Evolutionary conservation across 2,888 invertebrate genomes (phyloP).

Genomic region (Sarcophaga carnaria): DNA sequence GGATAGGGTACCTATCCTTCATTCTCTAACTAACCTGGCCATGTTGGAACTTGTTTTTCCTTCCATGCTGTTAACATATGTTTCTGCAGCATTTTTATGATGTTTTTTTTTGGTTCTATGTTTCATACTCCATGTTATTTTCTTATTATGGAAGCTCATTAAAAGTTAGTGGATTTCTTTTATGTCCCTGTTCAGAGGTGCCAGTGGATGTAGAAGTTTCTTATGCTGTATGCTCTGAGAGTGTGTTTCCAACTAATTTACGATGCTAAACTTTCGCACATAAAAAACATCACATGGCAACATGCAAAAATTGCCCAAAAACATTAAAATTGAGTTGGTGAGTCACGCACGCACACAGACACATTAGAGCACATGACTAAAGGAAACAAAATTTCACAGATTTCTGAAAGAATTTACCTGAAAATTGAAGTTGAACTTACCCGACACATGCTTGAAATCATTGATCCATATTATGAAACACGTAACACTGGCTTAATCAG

Average conservation of each 20-base stretch:
- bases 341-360: background rate
- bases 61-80: conserved; percentile 39
- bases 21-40: background rate
- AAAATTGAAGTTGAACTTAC: too few relatives aligned
- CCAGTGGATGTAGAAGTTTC: conserved; percentile 17
- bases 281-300: conserved; percentile 24
- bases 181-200: conserved; percentile 27
- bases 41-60: background rate
- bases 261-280: conserved; percentile 25
- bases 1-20: too few relatives aligned
- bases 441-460: too few relatives aligned
- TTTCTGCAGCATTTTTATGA: conserved; percentile 6
- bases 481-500: too few relatives aligned
- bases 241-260: conserved; percentile 20
- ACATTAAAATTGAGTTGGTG: background rate
- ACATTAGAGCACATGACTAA: background rate
- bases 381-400: background rate
- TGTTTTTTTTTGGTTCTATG: conserved; percentile 3
- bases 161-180: conserved; percentile 45
- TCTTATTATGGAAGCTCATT: conserved; percentile 45
- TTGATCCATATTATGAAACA: too few relatives aligned
- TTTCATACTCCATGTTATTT: background rate
- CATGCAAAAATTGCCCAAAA: conserved; percentile 20
- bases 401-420: background rate
- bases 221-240: conserved; percentile 22